Conservation (phyloP, 92 coral and sea anemone species). For the Phenganax subtilis region DNA sequence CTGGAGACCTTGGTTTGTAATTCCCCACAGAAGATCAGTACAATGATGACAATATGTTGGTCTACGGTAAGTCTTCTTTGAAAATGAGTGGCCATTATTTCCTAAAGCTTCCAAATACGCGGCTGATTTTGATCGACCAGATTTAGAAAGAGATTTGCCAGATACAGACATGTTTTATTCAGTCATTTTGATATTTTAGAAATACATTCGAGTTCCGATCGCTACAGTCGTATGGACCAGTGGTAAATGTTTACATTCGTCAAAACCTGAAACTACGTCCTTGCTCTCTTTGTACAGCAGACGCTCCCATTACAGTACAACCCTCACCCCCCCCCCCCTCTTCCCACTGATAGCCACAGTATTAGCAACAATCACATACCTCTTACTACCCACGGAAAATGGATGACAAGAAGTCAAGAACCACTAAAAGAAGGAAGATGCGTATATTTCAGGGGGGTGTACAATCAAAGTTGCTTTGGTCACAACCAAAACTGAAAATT, state of each 20-base stretch:
- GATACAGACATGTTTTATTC: neutral
- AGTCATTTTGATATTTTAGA: neutral
- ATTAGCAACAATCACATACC: no score
- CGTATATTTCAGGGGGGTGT: no score
- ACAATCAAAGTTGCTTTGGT: no score
- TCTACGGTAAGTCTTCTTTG: constrained; percentile 67
- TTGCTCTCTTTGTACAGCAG: neutral
- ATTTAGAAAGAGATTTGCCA: constrained; percentile 23
- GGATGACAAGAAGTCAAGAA: no score
- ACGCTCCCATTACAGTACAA: neutral
- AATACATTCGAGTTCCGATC: neutral
- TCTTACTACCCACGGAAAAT: no score
- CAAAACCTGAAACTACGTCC: neutral
- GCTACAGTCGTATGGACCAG: no score
- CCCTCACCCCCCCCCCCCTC: no score
- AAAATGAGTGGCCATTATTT: constrained; percentile 88
- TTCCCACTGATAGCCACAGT: no score
- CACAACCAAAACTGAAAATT: no score
- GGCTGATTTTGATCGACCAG: constrained; percentile 19
- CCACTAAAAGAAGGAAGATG: no score
- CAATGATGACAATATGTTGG: constrained; percentile 95
- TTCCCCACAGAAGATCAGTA: constrained; percentile 90
- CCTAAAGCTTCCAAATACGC: constrained; percentile 69
- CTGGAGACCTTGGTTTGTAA: constrained; percentile 78
- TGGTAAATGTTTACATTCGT: neutral